phyloP scores from a whole-genome alignment of 2,113 vertebrate genomes.

The Hemicordylus capensis region DNA sequence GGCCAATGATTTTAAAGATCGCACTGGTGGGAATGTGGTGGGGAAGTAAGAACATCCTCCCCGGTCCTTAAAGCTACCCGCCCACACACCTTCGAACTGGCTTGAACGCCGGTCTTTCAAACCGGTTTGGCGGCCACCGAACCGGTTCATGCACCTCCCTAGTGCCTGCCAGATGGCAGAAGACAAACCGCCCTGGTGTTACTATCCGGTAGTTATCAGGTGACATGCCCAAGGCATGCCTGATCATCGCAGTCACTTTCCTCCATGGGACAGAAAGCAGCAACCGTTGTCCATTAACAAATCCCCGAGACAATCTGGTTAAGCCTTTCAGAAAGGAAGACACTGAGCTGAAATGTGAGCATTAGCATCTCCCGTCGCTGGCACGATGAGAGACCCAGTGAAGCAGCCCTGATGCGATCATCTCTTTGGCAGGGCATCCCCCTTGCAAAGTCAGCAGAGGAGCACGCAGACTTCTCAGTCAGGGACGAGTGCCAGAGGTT shows the following conservation, averaged over 20 bases:
- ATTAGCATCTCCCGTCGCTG: slow-evolving; percentile 40
- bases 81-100: no score
- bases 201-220: not conserved
- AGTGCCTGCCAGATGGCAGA: not conserved
- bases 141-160: no score
- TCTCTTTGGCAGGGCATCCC: slow-evolving; percentile 41
- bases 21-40: no score
- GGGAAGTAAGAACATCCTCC: no score
- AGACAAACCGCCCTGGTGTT: not conserved
- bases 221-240: not conserved
- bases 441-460: slow-evolving; percentile 34
- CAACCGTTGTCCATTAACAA: slow-evolving; percentile 2
- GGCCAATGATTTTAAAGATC: no score
- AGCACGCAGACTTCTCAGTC: slow-evolving; percentile 49
- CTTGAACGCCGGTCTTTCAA: no score
- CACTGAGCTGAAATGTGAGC: slow-evolving; percentile 10
- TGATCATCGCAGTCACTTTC: not conserved
- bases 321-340: not conserved
- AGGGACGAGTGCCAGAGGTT: slow-evolving; percentile 46
- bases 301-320: not conserved
- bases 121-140: no score
- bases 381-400: slow-evolving; percentile 13
- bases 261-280: not conserved
- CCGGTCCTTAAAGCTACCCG: no score
- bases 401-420: slow-evolving; percentile 26